These are phyloP conservation scores for Hozukius guyotensis DNA, from an alignment of 2,797 vertebrate genomes.

Conservation along the genomic window DNA sequence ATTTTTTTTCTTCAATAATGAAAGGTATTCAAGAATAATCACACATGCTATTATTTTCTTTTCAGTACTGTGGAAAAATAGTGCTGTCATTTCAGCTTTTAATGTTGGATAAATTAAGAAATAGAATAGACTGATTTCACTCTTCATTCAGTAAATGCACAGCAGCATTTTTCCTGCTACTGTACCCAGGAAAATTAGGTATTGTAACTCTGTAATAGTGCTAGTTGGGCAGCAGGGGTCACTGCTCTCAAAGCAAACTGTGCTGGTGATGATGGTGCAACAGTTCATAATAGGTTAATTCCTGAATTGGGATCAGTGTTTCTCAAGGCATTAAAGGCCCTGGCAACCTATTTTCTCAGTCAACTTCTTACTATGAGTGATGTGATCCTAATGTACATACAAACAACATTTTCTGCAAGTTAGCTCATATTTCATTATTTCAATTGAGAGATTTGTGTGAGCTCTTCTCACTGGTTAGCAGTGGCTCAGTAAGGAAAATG, in stretches of 20 bases:
- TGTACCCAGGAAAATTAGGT: background rate
- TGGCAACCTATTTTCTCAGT: background rate
- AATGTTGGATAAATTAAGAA: background rate
- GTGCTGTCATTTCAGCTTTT: background rate
- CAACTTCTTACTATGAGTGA: background rate
- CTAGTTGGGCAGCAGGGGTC: conserved; percentile 6
- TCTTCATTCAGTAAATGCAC: background rate
- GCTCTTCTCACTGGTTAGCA: background rate
- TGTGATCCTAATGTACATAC: background rate
- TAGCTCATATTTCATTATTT: background rate
- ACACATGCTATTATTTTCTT: background rate
- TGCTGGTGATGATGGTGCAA: background rate
- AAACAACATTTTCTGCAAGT: background rate
- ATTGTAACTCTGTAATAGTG: background rate
- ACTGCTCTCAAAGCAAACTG: background rate
- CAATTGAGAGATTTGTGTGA: background rate
- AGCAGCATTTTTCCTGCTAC: background rate
- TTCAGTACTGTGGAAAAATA: background rate
- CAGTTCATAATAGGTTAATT: background rate
- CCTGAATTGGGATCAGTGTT: background rate
- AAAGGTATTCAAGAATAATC: background rate
- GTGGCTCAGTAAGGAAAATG: background rate
- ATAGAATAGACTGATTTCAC: background rate
- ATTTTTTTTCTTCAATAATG: background rate
- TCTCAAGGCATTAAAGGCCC: background rate